These are phyloP conservation scores for Synanthedon andrenaeformis DNA, from an alignment of 2,888 invertebrate species.

Conservation along the genomic window DNA sequence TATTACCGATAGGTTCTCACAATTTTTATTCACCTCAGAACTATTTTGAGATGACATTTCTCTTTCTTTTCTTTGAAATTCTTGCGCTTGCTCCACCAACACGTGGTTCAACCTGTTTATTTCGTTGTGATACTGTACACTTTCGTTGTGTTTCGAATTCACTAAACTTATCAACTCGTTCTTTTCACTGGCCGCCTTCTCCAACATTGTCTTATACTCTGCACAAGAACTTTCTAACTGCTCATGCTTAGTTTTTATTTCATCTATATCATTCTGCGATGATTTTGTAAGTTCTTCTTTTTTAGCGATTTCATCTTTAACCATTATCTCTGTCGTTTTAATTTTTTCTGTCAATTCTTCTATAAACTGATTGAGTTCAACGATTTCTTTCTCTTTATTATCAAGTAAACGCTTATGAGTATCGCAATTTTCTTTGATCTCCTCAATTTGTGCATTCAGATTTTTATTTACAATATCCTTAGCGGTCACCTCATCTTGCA, in stretches of 20 bases:
- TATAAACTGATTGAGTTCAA: conserved; percentile 44
- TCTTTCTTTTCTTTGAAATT: conserved; percentile 46
- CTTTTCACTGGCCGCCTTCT: conserved; percentile 64
- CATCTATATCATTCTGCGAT: conserved; percentile 30
- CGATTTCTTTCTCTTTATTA: conserved; percentile 45
- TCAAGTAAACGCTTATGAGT: conserved; percentile 25
- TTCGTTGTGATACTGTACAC: conserved; percentile 85
- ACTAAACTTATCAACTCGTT: conserved; percentile 78
- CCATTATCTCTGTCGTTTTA: conserved; percentile 26
- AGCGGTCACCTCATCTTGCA: conserved; percentile 32
- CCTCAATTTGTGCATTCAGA: conserved; percentile 21
- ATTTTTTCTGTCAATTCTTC: conserved; percentile 41
- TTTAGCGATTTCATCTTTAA: conserved; percentile 15
- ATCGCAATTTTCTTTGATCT: conserved; percentile 20
- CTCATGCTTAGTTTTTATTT: conserved; percentile 24
- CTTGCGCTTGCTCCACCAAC: conserved; percentile 61
- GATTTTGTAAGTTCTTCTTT: conserved; percentile 14
- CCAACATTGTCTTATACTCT: conserved; percentile 36
- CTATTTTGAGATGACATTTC: conserved; percentile 24
- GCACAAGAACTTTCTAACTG: conserved; percentile 27
- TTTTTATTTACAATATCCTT: conserved; percentile 34
- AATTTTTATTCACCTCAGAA: conserved; percentile 29
- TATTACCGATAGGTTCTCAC: conserved; percentile 32
- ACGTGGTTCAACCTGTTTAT: conserved; percentile 81
- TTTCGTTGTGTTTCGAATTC: conserved; percentile 87